Percentiles rank a stretch among this genome's conserved stretches.
Evolutionary conservation across 2,797 vertebrate species (phyloP).

Genomic region (Myoxocephalus aenaeus): DNA sequence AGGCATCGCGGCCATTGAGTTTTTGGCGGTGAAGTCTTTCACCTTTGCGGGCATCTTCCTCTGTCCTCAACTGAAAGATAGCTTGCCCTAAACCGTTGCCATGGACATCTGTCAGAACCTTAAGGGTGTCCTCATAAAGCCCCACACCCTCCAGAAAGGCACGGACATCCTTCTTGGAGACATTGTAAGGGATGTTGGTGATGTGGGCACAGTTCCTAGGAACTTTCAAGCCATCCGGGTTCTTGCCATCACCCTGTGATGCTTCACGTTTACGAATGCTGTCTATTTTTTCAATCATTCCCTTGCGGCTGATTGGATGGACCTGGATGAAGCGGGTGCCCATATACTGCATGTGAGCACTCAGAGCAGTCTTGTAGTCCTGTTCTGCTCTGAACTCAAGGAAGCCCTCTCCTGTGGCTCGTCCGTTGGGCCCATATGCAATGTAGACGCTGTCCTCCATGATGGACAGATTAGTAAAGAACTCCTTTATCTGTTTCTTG

Average conservation of each 20-base stretch:
- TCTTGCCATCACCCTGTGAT: slow-evolving; percentile 90
- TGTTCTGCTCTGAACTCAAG: slow-evolving; percentile 95
- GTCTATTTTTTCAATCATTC: slow-evolving; percentile 98
- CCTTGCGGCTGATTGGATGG: slow-evolving; percentile 95
- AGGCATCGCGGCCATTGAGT: slow-evolving; percentile 96
- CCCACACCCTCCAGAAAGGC: slow-evolving; percentile 95
- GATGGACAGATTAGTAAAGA: slow-evolving; percentile 96
- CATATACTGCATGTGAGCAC: slow-evolving; percentile 98
- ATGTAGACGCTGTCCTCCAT: slow-evolving; percentile 98
- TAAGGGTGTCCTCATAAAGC: slow-evolving; percentile 93
- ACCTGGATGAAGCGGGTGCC: slow-evolving; percentile 98
- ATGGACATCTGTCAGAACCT: slow-evolving; percentile 92
- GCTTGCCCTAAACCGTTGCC: slow-evolving; percentile 98
- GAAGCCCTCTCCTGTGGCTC: slow-evolving; percentile 97
- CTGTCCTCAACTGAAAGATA: slow-evolving; percentile 94
- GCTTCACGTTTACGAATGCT: slow-evolving; percentile 92
- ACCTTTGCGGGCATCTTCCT: slow-evolving; percentile 95
- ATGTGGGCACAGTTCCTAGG: slow-evolving; percentile 93
- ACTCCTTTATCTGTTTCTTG: slow-evolving; percentile 97
- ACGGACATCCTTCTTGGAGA: slow-evolving; percentile 95
- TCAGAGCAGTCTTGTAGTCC: slow-evolving; percentile 94
- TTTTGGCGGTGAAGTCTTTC: slow-evolving; percentile 97
- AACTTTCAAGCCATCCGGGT: slow-evolving; percentile 84
- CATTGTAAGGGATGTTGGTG: slow-evolving; percentile 97
- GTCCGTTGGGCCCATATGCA: slow-evolving; percentile 95